Conservation (phyloP, 1,140 invertebrate species). For the Leguminivora glycinivorella region DNA sequence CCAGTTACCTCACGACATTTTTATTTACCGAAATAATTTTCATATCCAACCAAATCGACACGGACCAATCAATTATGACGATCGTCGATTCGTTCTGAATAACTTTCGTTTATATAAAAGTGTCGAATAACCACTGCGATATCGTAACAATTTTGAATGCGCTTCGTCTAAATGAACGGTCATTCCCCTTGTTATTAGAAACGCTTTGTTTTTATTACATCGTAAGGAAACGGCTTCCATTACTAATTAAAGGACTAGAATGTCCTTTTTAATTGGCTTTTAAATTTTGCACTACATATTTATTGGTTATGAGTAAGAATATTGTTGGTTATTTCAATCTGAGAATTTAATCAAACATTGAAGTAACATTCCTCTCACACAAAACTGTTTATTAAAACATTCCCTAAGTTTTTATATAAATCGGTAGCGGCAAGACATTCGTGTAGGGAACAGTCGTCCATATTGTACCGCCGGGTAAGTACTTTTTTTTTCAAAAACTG, state of each 20-base stretch:
- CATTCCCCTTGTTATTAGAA: constrained; percentile 23
- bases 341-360: not conserved
- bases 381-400: not conserved
- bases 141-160: constrained; percentile 18
- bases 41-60: not conserved
- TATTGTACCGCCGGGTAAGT: too few relatives aligned
- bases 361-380: not conserved
- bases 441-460: too few relatives aligned
- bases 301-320: not conserved
- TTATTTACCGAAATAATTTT: constrained; percentile 16
- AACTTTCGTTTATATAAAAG: constrained; percentile 21
- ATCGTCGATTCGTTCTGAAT: constrained; percentile 15
- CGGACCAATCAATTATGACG: not conserved
- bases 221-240: constrained; percentile 11
- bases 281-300: not conserved
- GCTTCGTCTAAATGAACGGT: constrained; percentile 1
- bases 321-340: not conserved
- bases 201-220: constrained; percentile 24
- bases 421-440: too few relatives aligned
- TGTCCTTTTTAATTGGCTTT: not conserved
- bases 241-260: constrained; percentile 12
- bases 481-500: too few relatives aligned
- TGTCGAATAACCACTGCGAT: constrained; percentile 8
- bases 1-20: not conserved
- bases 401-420: too few relatives aligned